Evolutionary conservation across 2,113 vertebrate species (phyloP), one percentile per base, ranked within the genome.

Genomic region (Zootoca vivipara): DNA sequence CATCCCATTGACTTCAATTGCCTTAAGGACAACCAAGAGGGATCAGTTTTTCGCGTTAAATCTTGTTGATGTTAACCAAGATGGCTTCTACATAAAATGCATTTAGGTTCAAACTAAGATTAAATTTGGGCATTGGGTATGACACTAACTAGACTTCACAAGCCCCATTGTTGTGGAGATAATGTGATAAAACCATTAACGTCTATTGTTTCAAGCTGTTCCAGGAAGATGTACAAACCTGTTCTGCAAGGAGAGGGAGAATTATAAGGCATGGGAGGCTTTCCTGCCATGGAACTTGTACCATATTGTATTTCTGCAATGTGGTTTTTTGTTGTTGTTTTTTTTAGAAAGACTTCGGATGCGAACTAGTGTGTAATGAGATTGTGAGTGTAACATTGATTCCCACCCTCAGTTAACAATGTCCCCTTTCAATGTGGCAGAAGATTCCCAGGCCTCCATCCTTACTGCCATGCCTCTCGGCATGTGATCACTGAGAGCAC

Each of bases 371-470:
- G 38, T 65, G 75, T 42, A 82, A 95, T 46, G 40, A 22, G 80
- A 80, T 20, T 0, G 62, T 4, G 79, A 93, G 86, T 1, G 26
- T 42, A 84, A 70, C 62, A 2, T 10, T 3, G 56, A 12, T 82
- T 83, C 83, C 91, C 90, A 92, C 69, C 81, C 72, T 90, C 85
- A 78, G 74, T 90, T 82, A 87, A 90, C 90, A 92, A 64, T 1
- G 0, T 46, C 86, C 91, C 89, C 90, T 87, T 83, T 85, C 78
- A 35, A n/a, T 28, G 13, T 35, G 40, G 85, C 85, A 64, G n/a
- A 73, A 70, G 75, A 15, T 89, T 94, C 94, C 92, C 94, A 95
- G 92, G 86, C 56, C 40, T 40, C 3, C 24, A 5, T 82, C 91
- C 70, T 77, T 28, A 0, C 12, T 72, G 75, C 89, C 80, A 91